phyloP scores from a whole-genome alignment of 2,113 vertebrate genomes.

The Diadophis punctatus region DNA sequence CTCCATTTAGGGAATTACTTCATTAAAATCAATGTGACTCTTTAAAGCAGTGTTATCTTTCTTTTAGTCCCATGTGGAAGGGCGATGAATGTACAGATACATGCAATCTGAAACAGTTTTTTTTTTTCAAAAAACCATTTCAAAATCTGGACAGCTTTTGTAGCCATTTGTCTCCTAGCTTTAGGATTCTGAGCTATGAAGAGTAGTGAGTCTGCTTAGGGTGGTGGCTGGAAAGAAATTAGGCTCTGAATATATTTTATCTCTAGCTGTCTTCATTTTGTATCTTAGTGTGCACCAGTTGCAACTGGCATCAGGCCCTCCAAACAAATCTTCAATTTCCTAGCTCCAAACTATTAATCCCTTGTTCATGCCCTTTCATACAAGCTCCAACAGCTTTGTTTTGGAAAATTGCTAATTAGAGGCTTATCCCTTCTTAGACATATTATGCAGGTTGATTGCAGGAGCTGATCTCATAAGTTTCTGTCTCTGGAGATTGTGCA shows the following conservation, averaged over 20 bases:
- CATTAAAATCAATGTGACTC: not conserved
- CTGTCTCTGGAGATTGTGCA: not conserved
- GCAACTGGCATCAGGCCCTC: not conserved
- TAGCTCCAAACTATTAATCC: not conserved
- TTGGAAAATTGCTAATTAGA: constrained; percentile 44
- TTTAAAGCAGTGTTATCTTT: not conserved
- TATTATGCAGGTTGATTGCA: constrained; percentile 19
- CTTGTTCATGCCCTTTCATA: constrained; percentile 7
- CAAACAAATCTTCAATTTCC: not conserved
- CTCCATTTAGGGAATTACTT: not conserved
- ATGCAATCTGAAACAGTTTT: not conserved
- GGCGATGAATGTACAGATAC: not conserved
- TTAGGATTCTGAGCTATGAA: not conserved
- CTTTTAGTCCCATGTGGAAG: not conserved
- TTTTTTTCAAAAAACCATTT: not conserved
- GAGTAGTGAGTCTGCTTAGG: not conserved
- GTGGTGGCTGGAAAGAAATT: not conserved
- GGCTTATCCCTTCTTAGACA: constrained; percentile 18
- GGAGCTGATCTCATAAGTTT: not conserved
- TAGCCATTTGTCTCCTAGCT: not conserved
- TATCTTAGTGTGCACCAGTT: not conserved
- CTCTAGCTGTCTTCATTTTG: not conserved
- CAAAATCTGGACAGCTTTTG: not conserved
- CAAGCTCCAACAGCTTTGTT: constrained; percentile 25
- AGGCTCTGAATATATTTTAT: not conserved